Base-by-base conservation (phyloP, 2,113 vertebrate genomes). In the Bostrychus sinensis region DNA sequence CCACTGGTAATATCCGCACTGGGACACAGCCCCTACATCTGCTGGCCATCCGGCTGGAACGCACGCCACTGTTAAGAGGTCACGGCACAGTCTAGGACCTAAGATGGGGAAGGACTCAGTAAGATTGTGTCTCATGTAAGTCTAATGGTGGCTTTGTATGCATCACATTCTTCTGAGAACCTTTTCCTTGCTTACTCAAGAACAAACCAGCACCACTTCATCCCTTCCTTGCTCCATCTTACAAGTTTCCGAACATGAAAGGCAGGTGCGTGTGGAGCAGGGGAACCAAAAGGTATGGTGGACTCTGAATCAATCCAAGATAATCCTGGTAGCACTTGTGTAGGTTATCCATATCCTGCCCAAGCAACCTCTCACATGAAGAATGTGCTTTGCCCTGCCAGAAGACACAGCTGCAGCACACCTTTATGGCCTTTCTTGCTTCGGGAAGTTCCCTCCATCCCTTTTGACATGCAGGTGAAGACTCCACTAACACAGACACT, bases 1-100 rank as follows among this genome's bases (percentile, higher is more conserved):
- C 56, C 74, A 67, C 76, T 72, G 77, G 56, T 87, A 86, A 90
- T 88, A 88, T 90, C 89, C 86, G 82, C 77, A 82, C 43, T 7
- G 67, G 73, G 82, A 87, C 68, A 50, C 68, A 84, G 70, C 70
- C 77, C 37, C 70, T 72, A 81, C 88, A 90, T 90, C 85, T 89
- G 89, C 75, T 56, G 77, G 58, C 85, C 89, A 88, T 85, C 70
- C 80, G 70, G 59, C 55, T 38, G 66, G 48, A 62, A 56, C 9
- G 37, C 81, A 87, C 73, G 74, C 62, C 80, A 88, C 73, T 78
- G 72, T 62, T 36, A 54, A 61, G 41, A 42, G 70, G 51, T 53
- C 32, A 32, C 2, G 23, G 59, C 55, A 76, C 61, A 69, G 46
- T 55, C 53, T 60, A 62, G 56, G 62, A 73, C 78, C 73, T 55